These are phyloP conservation scores for Eretmochelys imbricata DNA, from an alignment of 2,113 vertebrate genomes.

Conservation along the genomic window DNA sequence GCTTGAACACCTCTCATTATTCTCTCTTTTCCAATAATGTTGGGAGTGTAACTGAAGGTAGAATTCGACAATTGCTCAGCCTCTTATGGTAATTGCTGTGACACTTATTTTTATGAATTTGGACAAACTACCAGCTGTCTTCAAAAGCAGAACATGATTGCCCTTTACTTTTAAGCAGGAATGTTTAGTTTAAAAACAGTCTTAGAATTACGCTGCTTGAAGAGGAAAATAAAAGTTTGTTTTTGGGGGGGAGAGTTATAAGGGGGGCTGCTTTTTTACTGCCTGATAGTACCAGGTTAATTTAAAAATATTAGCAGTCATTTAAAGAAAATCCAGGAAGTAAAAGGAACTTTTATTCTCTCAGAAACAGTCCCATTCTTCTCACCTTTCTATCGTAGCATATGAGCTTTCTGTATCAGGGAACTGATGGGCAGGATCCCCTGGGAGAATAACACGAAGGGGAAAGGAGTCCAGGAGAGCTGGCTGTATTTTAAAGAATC, in stretches of 20 bases:
- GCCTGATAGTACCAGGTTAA: not conserved
- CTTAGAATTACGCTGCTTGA: not conserved
- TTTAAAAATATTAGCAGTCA: constrained; percentile 36
- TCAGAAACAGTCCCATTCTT: not conserved
- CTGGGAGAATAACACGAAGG: too few relatives aligned
- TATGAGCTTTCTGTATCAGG: not conserved
- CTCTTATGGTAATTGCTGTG: not conserved
- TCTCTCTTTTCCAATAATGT: constrained; percentile 22
- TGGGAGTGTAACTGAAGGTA: constrained; percentile 46
- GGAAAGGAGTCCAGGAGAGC: too few relatives aligned
- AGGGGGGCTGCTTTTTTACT: not conserved
- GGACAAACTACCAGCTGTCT: not conserved
- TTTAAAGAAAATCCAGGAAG: not conserved
- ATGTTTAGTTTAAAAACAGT: constrained; percentile 38
- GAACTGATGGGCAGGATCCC: too few relatives aligned
- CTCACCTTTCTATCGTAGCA: not conserved
- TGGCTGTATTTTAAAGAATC: too few relatives aligned
- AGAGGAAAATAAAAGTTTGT: not conserved
- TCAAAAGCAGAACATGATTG: constrained; percentile 15
- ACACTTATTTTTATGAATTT: not conserved
- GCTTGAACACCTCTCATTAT: constrained; percentile 33
- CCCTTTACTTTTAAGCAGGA: constrained; percentile 13
- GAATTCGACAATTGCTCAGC: not conserved
- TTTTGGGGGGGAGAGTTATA: not conserved
- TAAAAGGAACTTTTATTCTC: not conserved